Base-by-base conservation (phyloP, 2,888 invertebrate species). In the Acleris emargana region DNA sequence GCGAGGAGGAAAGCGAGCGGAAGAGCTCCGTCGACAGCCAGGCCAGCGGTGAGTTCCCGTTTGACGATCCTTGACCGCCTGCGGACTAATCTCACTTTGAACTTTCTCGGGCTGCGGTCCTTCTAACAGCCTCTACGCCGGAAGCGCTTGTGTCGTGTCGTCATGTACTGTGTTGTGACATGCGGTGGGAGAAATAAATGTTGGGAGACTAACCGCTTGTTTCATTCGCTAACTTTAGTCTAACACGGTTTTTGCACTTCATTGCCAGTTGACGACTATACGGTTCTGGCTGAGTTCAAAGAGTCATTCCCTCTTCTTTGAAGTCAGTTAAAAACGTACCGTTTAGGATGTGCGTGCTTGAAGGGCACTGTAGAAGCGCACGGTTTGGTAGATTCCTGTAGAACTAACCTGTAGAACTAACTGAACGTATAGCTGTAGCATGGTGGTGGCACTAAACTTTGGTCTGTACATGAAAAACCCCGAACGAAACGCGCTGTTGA, bases 121-220 rank as follows among this genome's bases (percentile, higher is more conserved):
- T 32, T 9, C 32, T 32, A 9, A 32, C 32, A 1, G 7, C 9
- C 32, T 32, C 32, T 9, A 9, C 2, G 2, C 5, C 13, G 43
- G 13, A 43, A 13, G 3, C 13, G 13, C 43, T 13, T 5, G 43
- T 43, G 32, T 43, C 43, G 43, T n/a, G 13, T 4, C 6, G 18
- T 47, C 18, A 53, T 32, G 38, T 53, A 18, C 67, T 32, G 53
- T 60, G 13, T 64, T 52, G n/a, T 52, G 25, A 52, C 32, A 51
- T 53, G 49, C 58, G 59, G 52, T 67, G 49, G 62, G 67, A 67
- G 67, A 43, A 86, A 85, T 85, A 85, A 84, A 86, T 51, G 72
- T 68, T 84, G 75, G 69, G 68, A 75, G 73, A 82, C 81, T 86
- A 86, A 86, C 83, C 63, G 84, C 85, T 86, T 70, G 85, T 86